These are phyloP conservation scores for Phalacrocorax aristotelis DNA, from an alignment of 2,113 vertebrate genomes.

Conservation along the genomic window DNA sequence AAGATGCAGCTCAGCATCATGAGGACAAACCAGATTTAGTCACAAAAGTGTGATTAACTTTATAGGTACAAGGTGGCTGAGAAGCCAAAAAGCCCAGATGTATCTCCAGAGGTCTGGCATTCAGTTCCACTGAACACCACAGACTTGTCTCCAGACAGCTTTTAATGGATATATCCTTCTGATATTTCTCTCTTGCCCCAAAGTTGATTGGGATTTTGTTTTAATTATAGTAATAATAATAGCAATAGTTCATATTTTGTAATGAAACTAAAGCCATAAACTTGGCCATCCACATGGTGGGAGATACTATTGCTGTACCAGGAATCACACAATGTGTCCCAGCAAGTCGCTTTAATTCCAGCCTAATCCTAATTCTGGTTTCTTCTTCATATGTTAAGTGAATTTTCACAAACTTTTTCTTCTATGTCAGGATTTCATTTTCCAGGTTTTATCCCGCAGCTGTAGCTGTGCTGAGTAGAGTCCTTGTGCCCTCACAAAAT, in stretches of 20 bases:
- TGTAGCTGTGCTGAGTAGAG: neutral
- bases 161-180: neutral
- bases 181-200: neutral
- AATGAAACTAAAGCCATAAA: neutral
- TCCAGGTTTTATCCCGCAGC: neutral
- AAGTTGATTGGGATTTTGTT: neutral
- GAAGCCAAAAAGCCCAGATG: neutral
- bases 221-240: neutral
- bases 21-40: neutral
- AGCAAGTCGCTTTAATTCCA: neutral
- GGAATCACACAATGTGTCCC: neutral
- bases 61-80: neutral
- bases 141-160: neutral
- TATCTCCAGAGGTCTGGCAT: neutral
- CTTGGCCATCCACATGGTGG: neutral
- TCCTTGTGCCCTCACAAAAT: neutral
- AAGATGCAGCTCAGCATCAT: neutral
- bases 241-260: neutral
- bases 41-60: neutral
- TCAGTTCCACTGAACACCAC: neutral
- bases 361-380: neutral
- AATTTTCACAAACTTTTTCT: neutral
- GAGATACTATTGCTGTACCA: neutral
- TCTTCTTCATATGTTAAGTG: neutral
- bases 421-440: neutral